Conservation (phyloP, 2,113 vertebrate species). For the Polypterus bichir region DNA sequence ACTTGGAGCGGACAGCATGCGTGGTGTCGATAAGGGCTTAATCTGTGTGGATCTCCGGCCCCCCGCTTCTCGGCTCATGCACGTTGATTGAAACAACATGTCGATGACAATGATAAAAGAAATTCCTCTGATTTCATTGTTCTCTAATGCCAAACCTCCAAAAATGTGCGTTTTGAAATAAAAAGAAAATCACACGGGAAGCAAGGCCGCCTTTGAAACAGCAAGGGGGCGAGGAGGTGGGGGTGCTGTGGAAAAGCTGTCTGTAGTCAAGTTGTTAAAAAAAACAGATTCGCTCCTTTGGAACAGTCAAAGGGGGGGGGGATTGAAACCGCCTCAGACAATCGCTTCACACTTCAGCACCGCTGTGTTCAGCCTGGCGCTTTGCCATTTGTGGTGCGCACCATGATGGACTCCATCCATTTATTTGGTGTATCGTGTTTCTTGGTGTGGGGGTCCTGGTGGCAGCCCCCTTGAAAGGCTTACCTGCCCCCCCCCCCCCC, state of each 20-base stretch:
- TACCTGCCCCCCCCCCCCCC: no score
- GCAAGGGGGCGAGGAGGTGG: not conserved
- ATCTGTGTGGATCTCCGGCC: constrained; percentile 38
- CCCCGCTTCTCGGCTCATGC: constrained; percentile 29
- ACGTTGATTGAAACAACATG: constrained; percentile 51
- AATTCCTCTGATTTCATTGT: constrained; percentile 44
- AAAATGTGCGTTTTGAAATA: constrained; percentile 21
- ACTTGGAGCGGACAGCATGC: not conserved
- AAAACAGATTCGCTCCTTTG: no score
- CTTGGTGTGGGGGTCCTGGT: no score
- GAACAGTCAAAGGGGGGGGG: no score
- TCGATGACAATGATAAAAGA: constrained; percentile 38
- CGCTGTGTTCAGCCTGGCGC: no score
- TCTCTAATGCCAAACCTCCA: constrained; percentile 22
- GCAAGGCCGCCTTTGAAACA: not conserved
- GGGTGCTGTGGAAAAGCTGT: not conserved
- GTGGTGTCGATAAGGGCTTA: constrained; percentile 40
- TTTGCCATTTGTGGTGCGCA: no score
- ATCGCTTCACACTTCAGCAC: no score
- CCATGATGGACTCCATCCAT: no score
- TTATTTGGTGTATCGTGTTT: no score
- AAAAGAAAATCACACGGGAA: constrained; percentile 3
- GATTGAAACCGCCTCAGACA: no score
- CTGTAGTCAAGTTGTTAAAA: not conserved
- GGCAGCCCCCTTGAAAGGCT: no score